Base-by-base conservation (phyloP, 2,113 vertebrate species). In the Syrrhaptes paradoxus region DNA sequence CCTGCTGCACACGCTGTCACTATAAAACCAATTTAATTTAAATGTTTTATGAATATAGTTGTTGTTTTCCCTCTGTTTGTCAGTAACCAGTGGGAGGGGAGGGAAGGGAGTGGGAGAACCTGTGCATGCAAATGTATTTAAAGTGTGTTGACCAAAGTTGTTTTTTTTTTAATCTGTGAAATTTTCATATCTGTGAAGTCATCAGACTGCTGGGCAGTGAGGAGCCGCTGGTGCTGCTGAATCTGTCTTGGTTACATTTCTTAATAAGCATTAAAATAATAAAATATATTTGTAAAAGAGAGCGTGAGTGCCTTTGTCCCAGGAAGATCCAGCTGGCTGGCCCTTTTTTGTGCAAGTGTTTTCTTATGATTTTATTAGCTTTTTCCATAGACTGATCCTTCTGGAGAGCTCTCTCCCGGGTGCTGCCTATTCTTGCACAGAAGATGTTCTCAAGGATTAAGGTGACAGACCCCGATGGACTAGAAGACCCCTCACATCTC, bases 261-360 rank as follows among this genome's bases (percentile, higher is more conserved):
- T 96, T 96, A 97, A 96, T 94, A 93, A 96, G 90, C 92, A 95
- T 96, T 96, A 94, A 96, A 93, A 95, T 96, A 97, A 96, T 96
- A 97, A 97, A 95, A 93, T 97, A 96, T 96, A 89, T 97, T 96
- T 97, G 73, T 96, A 97, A 90, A 96, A 96, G 72, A 68, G 36
- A 75, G 93, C 11, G 68, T 82, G 80, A 81, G 92, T 86, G 66
- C 62, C 86, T 97, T 81, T 95, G 83, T 96, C 36, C 70, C 41
- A 58, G 92, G 68, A 80, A 88, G 75, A 67, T 77, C 68, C 0
- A 0, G 13, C 80, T 79, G 52, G 21, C 45, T 61, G n/a, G 29
- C 17, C 57, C 13, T 49, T 51, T 29, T n/a, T 7, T 75, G 38
- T 88, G 43, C 72, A 52, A 62, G 34, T 26, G 10, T 71, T 82